These are phyloP conservation scores for Carapus acus DNA, from an alignment of 2,797 vertebrate species.

Conservation along the genomic window DNA sequence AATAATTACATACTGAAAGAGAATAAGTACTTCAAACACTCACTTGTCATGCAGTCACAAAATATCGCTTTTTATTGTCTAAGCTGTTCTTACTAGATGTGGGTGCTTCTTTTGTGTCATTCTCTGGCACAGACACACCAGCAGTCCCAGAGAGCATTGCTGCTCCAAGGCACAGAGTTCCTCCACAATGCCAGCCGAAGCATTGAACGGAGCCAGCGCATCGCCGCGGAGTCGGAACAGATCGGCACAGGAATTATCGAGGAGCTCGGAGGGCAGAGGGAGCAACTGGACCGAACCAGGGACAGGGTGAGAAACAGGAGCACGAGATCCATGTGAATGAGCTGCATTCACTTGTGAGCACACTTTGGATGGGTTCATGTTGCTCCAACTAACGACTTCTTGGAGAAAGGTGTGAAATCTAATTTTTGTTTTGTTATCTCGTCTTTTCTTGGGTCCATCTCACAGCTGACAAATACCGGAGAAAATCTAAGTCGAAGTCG, in stretches of 20 bases:
- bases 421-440: slow-evolving; percentile 2
- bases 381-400: background rate
- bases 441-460: slow-evolving; percentile 39
- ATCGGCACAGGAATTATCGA: slow-evolving; percentile 92
- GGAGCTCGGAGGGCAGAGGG: slow-evolving; percentile 91
- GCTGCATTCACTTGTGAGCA: background rate
- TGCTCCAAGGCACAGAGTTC: slow-evolving; percentile 87
- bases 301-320: slow-evolving; percentile 74
- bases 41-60: background rate
- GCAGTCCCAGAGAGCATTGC: slow-evolving; percentile 84
- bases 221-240: slow-evolving; percentile 87
- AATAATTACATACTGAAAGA: too few species aligned
- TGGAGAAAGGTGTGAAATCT: background rate
- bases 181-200: slow-evolving; percentile 86
- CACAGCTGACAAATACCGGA: slow-evolving; percentile 84
- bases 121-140: slow-evolving; percentile 75
- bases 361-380: background rate
- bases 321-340: too few species aligned
- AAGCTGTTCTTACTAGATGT: background rate
- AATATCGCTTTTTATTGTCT: background rate
- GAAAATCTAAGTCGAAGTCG: slow-evolving; percentile 92
- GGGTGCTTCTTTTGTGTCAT: background rate
- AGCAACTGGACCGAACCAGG: slow-evolving; percentile 89
- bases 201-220: slow-evolving; percentile 86
- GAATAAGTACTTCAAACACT: too few species aligned